A percentile compares a stretch with the other conserved stretches of the same genome.
Evolutionary conservation across 2,113 vertebrate genomes (phyloP).

Genomic region (Anseranas semipalmata): DNA sequence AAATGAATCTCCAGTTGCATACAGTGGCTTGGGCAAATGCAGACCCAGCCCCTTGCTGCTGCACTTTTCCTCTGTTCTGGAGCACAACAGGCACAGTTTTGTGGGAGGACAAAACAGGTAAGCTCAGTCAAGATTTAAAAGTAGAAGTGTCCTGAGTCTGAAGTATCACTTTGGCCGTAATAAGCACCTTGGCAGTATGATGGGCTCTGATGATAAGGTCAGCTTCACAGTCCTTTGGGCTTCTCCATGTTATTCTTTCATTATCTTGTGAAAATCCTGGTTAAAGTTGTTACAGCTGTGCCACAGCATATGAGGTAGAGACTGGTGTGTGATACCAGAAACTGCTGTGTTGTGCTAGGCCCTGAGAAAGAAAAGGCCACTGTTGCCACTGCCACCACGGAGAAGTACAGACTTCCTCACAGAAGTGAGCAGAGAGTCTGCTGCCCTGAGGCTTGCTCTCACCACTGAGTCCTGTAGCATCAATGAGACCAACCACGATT

Average conservation of each 20-base stretch:
- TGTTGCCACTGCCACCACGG: background rate
- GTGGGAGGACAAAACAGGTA: slow-evolving; percentile 32
- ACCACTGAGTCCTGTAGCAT: background rate
- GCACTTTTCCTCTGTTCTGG: slow-evolving; percentile 37
- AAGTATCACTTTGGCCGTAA: slow-evolving; percentile 15
- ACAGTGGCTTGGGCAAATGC: slow-evolving; percentile 34
- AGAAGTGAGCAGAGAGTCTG: background rate
- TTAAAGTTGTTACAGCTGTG: slow-evolving; percentile 19
- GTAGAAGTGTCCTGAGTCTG: slow-evolving; percentile 23
- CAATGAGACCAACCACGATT: slow-evolving; percentile 13
- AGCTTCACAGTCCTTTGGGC: slow-evolving; percentile 41
- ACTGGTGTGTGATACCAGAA: background rate
- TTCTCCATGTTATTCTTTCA: slow-evolving; percentile 36
- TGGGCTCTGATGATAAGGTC: slow-evolving; percentile 17
- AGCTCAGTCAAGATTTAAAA: slow-evolving; percentile 54
- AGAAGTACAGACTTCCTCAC: slow-evolving; percentile 21
- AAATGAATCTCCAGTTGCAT: background rate
- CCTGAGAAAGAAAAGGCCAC: slow-evolving; percentile 44
- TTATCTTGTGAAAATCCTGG: slow-evolving; percentile 49
- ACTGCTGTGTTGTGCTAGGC: background rate
- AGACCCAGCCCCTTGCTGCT: background rate
- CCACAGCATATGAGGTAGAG: slow-evolving; percentile 14
- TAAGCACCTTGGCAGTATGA: slow-evolving; percentile 6
- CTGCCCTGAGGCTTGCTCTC: background rate
- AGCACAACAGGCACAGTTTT: slow-evolving; percentile 9